These are phyloP conservation scores for Centropristis striata DNA, from an alignment of 2,113 vertebrate genomes.

Conservation along the genomic window DNA sequence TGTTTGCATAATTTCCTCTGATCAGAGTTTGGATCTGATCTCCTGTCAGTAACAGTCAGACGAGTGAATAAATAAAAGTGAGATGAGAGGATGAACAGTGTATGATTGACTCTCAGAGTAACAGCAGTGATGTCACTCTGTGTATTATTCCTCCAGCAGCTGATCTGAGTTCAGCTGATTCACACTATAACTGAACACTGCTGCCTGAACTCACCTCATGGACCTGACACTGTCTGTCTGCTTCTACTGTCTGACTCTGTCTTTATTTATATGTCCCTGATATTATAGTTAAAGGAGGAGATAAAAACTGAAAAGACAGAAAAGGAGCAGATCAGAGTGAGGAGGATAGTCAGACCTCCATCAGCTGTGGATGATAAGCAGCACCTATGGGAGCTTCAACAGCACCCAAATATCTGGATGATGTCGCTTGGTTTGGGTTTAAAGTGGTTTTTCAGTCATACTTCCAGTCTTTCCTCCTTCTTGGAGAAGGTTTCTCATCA, in stretches of 20 bases:
- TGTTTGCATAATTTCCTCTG: conserved; percentile 16
- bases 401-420: conserved; percentile 26
- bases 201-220: too few species aligned
- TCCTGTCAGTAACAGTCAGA: conserved; percentile 9
- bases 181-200: too few species aligned
- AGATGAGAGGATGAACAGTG: conserved; percentile 33
- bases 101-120: conserved; percentile 18
- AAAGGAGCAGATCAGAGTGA: too few species aligned
- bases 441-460: conserved; percentile 13
- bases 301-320: neutral
- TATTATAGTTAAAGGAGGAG: neutral
- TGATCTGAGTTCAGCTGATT: neutral
- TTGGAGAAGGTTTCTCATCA: too few species aligned
- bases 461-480: conserved; percentile 8
- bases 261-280: neutral
- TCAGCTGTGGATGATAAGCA: conserved; percentile 22
- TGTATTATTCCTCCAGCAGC: conserved; percentile 1
- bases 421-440: conserved; percentile 48
- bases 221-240: neutral
- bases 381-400: conserved; percentile 20
- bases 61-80: conserved; percentile 7
- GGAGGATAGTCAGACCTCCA: neutral
- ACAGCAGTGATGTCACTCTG: neutral
- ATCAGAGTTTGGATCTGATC: conserved; percentile 27
- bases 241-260: neutral